Evolutionary conservation across 2,888 invertebrate species (phyloP).

Genomic region (Toxonevra muliebris): DNA sequence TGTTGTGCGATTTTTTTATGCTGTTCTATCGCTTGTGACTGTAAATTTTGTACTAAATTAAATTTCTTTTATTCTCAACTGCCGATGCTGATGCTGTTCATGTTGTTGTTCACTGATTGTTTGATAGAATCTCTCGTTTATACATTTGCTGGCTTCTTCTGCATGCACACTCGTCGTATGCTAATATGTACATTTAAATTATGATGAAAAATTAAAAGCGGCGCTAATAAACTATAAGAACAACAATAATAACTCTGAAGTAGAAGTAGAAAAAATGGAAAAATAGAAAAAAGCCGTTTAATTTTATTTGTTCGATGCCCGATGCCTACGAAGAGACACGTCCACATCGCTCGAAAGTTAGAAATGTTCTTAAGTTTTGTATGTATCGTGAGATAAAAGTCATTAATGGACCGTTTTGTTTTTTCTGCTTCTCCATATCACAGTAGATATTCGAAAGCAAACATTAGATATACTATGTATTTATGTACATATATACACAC

Average conservation of each 20-base stretch:
- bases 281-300: slow-evolving; percentile 8
- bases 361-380: slow-evolving; percentile 49
- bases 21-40: slow-evolving; percentile 16
- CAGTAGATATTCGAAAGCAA: too few species aligned
- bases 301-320: neutral
- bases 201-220: slow-evolving; percentile 4
- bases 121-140: too few species aligned
- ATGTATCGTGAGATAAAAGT: slow-evolving; percentile 38
- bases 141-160: too few species aligned
- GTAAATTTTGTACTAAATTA: slow-evolving; percentile 16
- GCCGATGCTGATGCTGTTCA: neutral
- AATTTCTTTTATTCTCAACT: neutral
- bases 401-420: slow-evolving; percentile 42
- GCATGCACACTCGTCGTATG: too few species aligned
- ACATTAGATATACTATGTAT: neutral
- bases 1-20: neutral
- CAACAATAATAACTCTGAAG: slow-evolving; percentile 5
- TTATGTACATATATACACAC: slow-evolving; percentile 12
- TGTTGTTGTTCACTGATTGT: neutral
- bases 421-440: slow-evolving; percentile 4
- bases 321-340: slow-evolving; percentile 40
- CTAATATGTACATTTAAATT: too few species aligned
- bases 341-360: slow-evolving; percentile 49
- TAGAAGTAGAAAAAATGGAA: neutral
- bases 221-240: slow-evolving; percentile 13